Evolutionary conservation across 2,797 vertebrate genomes (phyloP), one percentile per base, ranked within the genome.

Genomic region (Cygnus olor): DNA sequence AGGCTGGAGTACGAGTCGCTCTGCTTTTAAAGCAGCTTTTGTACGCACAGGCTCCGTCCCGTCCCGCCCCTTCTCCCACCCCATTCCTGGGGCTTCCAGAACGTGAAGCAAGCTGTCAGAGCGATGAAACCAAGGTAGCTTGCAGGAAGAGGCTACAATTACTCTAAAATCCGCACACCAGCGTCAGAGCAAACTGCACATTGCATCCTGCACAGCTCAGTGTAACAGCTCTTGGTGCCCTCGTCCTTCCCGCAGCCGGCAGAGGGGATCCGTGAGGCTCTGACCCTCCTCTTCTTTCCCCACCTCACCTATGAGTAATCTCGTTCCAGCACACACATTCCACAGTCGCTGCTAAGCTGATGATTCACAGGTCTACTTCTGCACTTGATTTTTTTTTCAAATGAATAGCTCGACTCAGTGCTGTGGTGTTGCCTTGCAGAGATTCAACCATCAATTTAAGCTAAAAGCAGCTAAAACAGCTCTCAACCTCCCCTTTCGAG

Each of bases 361-460:
- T 88, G 86, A 96, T 68, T 92, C 95, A 94, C 60, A 88, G 15
- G 88, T 66, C 83, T 87, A 63, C 88, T 90, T 81, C 56, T 49
- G 47, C 45, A 38, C 56, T 25, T 0, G 3, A 10, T 27, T 64
- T 38, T n/a, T 25, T n/a, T 28, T 22, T 21, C 53, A 47, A 51
- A 12, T 64, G 78, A 92, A 81, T 16, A 90, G n/a, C 69, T 73
- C 18, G 65, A 0, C 47, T 73, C 0, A 0, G 21, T 14, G 80
- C 51, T 22, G 2, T 14, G n/a, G 14, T 21, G 30, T 6, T 76
- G 61, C 58, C 49, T 45, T 79, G 60, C 21, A 80, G 54, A 86
- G 56, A 42, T 71, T 81, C 89, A 93, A 51, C 66, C 53, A 60
- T 60, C 73, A 91, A 21, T 40, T 86, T 49, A 32, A 91, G 60